These are phyloP conservation scores for Zaprionus tsacasi DNA, from an alignment of 1,140 invertebrate genomes.

Conservation along the genomic window DNA sequence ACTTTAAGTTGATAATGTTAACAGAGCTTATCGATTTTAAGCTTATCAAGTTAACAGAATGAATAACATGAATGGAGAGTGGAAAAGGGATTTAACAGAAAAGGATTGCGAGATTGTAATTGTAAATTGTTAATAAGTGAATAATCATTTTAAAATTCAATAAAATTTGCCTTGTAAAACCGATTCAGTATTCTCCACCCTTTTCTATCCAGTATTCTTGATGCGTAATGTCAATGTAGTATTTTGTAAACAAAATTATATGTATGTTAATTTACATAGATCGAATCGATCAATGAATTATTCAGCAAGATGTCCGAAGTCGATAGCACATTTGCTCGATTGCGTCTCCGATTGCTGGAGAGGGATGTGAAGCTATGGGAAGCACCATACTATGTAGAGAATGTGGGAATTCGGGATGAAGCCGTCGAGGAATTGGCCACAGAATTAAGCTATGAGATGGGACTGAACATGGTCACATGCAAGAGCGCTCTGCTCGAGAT, in stretches of 20 bases:
- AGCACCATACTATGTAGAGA: constrained; percentile 87
- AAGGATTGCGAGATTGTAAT: too few species aligned
- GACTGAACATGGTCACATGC: constrained; percentile 85
- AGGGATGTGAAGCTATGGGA: constrained; percentile 88
- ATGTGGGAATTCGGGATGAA: constrained; percentile 77
- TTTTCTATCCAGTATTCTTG: neutral
- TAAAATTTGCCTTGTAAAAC: neutral
- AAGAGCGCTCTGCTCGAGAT: constrained; percentile 86
- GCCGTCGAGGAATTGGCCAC: constrained; percentile 85
- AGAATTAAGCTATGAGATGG: constrained; percentile 86
- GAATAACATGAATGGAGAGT: too few species aligned
- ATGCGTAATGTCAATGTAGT: neutral
- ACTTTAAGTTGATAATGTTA: too few species aligned
- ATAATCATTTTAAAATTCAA: neutral
- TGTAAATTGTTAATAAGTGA: too few species aligned
- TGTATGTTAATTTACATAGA: neutral
- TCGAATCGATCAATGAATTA: neutral
- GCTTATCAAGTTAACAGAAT: too few species aligned
- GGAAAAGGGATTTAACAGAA: too few species aligned
- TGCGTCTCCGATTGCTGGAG: constrained; percentile 48
- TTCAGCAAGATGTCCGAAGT: constrained; percentile 46
- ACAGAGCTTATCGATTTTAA: too few species aligned
- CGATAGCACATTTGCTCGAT: constrained; percentile 49
- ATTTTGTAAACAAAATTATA: constrained; percentile 11
- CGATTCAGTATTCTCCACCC: neutral